Evolutionary conservation across 2,797 vertebrate species (phyloP).

Genomic region (Limnodromus scolopaceus): DNA sequence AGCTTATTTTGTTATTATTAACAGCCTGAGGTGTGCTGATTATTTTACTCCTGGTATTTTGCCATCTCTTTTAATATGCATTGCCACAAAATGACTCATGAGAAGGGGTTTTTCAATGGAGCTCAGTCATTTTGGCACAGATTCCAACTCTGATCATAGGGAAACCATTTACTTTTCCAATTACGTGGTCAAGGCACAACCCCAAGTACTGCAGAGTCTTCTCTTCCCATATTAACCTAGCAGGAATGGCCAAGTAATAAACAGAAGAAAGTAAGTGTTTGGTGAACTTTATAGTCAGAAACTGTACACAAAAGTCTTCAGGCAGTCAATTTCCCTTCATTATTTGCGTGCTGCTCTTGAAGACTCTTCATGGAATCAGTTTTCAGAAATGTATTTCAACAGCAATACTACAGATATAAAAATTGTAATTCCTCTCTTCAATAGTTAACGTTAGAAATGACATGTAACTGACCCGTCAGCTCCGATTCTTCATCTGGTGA

Average conservation of each 20-base stretch:
- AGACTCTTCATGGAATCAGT: background rate
- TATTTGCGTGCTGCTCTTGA: background rate
- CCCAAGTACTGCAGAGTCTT: background rate
- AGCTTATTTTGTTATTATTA: slow-evolving; percentile 46
- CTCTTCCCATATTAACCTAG: slow-evolving; percentile 5
- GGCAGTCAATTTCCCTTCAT: slow-evolving; percentile 6
- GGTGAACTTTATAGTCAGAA: slow-evolving; percentile 36
- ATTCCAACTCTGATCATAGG: slow-evolving; percentile 43
- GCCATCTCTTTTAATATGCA: slow-evolving; percentile 45
- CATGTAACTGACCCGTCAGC: background rate
- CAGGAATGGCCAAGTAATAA: slow-evolving; percentile 25
- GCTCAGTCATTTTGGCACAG: slow-evolving; percentile 45
- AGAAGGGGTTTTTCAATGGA: slow-evolving; percentile 49
- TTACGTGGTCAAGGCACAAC: slow-evolving; percentile 40
- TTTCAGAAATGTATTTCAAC: slow-evolving; percentile 14
- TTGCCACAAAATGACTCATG: slow-evolving; percentile 57
- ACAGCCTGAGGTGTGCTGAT: slow-evolving; percentile 48
- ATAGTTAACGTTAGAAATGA: background rate
- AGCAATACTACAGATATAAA: background rate
- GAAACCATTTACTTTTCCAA: slow-evolving; percentile 63
- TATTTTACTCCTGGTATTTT: slow-evolving; percentile 57
- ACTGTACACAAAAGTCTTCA: slow-evolving; percentile 6
- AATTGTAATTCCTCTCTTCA: background rate
- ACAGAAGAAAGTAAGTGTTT: slow-evolving; percentile 43
- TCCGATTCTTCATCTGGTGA: background rate